phyloP scores from a whole-genome alignment of 2,113 vertebrate genomes.

The Vireo altiloquus region DNA sequence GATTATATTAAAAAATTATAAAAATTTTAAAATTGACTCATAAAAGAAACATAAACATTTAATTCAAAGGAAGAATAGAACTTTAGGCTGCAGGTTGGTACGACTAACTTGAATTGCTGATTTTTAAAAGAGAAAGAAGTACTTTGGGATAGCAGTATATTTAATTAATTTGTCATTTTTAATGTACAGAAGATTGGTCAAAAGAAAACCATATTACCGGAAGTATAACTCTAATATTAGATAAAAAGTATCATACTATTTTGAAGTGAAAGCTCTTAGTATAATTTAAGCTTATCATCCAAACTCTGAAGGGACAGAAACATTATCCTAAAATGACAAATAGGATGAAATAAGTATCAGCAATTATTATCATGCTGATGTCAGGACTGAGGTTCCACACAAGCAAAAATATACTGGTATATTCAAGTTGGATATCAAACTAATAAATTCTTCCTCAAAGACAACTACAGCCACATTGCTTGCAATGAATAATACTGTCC shows the following conservation, averaged over 20 bases:
- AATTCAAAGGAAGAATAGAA: neutral
- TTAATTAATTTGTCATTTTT: neutral
- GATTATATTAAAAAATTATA: neutral
- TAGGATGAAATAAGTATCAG: neutral
- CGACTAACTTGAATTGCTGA: neutral
- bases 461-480: neutral
- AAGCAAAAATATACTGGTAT: neutral
- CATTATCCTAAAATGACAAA: neutral
- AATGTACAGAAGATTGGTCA: neutral
- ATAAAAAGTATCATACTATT: neutral
- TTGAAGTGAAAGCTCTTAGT: neutral
- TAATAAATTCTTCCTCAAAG: neutral
- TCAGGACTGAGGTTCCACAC: neutral
- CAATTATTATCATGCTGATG: neutral
- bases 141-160: neutral
- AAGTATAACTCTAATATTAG: neutral
- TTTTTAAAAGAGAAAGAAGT: neutral
- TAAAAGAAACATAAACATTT: neutral
- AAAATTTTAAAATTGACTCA: neutral
- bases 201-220: neutral
- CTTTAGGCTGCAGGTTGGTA: neutral
- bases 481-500: neutral
- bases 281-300: neutral
- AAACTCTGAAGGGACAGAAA: neutral
- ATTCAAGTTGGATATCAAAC: neutral